Base-by-base conservation (phyloP, 2,113 vertebrate genomes). In the Dinomys branickii region DNA sequence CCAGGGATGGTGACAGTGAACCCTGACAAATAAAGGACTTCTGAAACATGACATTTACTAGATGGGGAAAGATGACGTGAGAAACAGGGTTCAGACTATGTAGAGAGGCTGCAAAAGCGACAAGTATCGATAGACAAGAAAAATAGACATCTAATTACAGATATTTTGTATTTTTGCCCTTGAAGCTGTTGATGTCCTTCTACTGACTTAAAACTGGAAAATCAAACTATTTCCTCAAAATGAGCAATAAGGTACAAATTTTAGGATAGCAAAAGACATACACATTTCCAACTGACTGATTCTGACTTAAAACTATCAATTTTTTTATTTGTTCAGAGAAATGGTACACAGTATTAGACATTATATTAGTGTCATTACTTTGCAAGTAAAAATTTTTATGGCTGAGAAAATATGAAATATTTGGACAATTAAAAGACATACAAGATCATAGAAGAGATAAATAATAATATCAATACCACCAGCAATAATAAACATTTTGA, bases 21-120 rank as follows among this genome's bases (percentile, higher is more conserved):
- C 56, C 19, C 5, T 35, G n/a, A 88, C 58, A 77, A 86, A 82
- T 22, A 90, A 47, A 35, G 16, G 9, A 14, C 7, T 56, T 75
- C 58, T 14, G 81, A 82, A 22, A 33, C 38, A 38, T 90, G 28
- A 35, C 38, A 63, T 95, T 96, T 95, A 63, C 81, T 90, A 41
- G 85, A 81, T 73, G 73, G 59, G 56, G 3, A 86, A 82, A 86
- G 44, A 59, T 22, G 19, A 41, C 10, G 1, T 92, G 61, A 47
- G 9, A 56, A 7, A 22, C 11, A 11, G 77, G 38, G 26, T 35
- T 81, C 33, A 50, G 59, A 17, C 33, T 41, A 35, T 22, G 30
- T 59, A 58, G 71, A 95, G 7, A 75, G 75, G 28, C n/a, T 94
- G 16, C 30, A 63, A n/a, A 41, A n/a, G 4, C 83, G 50, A 41